Conservation (phyloP, 1,140 invertebrate genomes). For the Lamellibrachia luymesi region DNA sequence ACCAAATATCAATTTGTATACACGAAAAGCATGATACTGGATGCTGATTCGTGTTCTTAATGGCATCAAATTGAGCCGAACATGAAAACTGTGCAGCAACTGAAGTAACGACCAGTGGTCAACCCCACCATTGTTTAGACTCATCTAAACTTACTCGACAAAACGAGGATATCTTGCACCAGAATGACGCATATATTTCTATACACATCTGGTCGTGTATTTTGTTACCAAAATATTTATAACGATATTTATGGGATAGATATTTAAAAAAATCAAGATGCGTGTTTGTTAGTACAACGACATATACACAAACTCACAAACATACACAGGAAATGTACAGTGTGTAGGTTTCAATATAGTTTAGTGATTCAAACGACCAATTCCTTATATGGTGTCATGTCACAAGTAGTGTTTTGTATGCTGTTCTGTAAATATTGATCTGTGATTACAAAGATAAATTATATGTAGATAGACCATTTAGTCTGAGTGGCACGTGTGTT, state of each 20-base stretch:
- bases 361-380: neutral
- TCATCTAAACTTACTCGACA: neutral
- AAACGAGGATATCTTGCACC: neutral
- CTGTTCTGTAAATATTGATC: neutral
- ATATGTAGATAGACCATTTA: neutral
- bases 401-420: neutral
- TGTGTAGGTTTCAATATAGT: neutral
- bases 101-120: neutral
- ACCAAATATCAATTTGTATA: neutral
- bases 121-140: neutral
- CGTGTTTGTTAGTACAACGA: no score
- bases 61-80: neutral
- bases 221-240: neutral
- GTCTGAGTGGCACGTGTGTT: neutral
- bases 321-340: neutral
- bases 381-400: neutral
- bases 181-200: neutral
- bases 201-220: neutral
- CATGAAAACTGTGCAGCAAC: neutral
- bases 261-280: neutral
- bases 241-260: no score
- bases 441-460: neutral
- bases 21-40: neutral
- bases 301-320: neutral
- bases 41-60: neutral